Evolutionary conservation across 2,888 invertebrate genomes (phyloP), one percentile per base, ranked within the genome.

Genomic region (Syrista parreyssii): DNA sequence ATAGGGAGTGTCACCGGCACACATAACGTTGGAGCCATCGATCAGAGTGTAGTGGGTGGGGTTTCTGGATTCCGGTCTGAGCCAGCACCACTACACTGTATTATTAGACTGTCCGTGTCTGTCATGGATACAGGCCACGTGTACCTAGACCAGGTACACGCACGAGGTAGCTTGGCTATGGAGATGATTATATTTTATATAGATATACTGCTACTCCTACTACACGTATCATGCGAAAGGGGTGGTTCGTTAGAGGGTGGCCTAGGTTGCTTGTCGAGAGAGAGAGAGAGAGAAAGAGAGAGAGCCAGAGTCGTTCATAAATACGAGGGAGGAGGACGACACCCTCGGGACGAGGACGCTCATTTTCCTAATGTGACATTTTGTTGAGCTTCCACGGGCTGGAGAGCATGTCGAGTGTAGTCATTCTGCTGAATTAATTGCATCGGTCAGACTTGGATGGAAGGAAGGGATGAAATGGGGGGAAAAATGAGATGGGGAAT

Each of bases 261-360:
- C 23, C 55, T 23, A 6, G 55, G 55, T 23, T 55, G 55, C 55
- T 55, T 55, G 23, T 55, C 55, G 9, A 23, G 55, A 55, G 55
- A 3, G 55, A 2, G 9, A 23, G 55, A 55, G 23, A 23, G 55
- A 40, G 40, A 15, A 15, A 12, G 36, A 36, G 36, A 36, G 36
- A 12, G 36, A 35, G 12, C 12, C 12, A 11, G 11, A n/a, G 71
- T 71, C 12, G 71, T 72, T 71, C 55, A 69, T 79, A 74, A 79
- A 79, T 79, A 79, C 76, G 79, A 79, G 79, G 74, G 79, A 79
- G 74, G 79, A 79, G 73, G 79, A 79, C 74, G 68, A 74, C 76
- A 74, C 79, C 79, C 79, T 35, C 68, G 76, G 74, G 79, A 79
- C 30, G 55, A 68, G 76, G 4, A 55, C 40, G 76, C 76, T 35